Conservation (phyloP, 2,888 invertebrate species). For the Cataglyphis altisquamis region DNA sequence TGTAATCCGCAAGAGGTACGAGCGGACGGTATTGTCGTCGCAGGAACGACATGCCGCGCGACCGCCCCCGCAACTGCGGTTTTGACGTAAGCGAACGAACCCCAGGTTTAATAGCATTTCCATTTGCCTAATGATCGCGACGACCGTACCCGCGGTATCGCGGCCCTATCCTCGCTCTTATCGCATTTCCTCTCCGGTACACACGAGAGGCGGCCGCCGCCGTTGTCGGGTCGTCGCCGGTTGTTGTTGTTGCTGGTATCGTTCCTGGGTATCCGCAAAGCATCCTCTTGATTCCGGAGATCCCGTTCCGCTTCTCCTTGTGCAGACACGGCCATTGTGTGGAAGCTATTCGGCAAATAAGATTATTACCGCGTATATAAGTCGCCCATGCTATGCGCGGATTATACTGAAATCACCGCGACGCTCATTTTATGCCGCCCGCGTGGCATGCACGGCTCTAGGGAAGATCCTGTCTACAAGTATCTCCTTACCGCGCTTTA, state of each 20-base stretch:
- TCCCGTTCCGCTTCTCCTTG: conserved; percentile 44
- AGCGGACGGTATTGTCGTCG: conserved; percentile 33
- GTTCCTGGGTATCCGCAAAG: conserved; percentile 55
- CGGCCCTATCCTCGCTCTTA: conserved; percentile 78
- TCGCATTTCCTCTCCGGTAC: conserved; percentile 85
- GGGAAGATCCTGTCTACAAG: conserved; percentile 47
- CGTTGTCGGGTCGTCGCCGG: conserved; percentile 65
- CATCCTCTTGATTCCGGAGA: conserved; percentile 56
- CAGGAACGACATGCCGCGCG: conserved; percentile 55
- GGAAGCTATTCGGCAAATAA: conserved; percentile 82
- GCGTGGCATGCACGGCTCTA: not conserved
- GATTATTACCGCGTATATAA: conserved; percentile 85
- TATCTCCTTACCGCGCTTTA: conserved; percentile 43
- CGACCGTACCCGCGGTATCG: conserved; percentile 73
- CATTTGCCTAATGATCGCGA: conserved; percentile 84
- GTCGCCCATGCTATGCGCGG: conserved; percentile 77
- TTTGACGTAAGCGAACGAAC: conserved; percentile 73
- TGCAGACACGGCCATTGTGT: conserved; percentile 72
- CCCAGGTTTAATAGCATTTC: conserved; percentile 77
- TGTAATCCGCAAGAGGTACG: conserved; percentile 39
- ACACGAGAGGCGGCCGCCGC: conserved; percentile 73
- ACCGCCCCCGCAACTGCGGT: conserved; percentile 61
- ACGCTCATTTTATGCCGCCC: conserved; percentile 25
- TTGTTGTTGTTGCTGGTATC: conserved; percentile 67
- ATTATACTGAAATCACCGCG: conserved; percentile 54